phyloP scores from a whole-genome alignment of 1,140 invertebrate genomes.

The Drosophila saltans region DNA sequence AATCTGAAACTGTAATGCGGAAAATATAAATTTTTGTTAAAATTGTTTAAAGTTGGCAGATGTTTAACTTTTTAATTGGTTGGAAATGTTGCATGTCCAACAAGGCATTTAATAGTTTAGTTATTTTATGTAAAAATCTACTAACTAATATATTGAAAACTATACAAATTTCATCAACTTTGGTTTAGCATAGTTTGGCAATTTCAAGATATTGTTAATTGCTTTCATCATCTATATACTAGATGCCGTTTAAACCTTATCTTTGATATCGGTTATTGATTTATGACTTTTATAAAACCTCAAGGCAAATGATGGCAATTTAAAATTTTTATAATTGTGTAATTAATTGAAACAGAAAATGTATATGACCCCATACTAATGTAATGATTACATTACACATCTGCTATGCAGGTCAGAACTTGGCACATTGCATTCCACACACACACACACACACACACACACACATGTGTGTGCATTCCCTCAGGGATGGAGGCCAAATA shows the following conservation, averaged over 20 bases:
- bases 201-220: background rate
- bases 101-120: background rate
- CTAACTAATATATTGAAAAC: too few relatives aligned
- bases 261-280: background rate
- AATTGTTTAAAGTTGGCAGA: constrained; percentile 3
- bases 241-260: background rate
- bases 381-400: background rate
- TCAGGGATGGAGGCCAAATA: background rate
- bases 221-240: background rate
- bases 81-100: background rate
- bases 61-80: constrained; percentile 40
- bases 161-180: too few relatives aligned
- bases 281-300: background rate
- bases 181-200: background rate
- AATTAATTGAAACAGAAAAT: constrained; percentile 24
- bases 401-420: constrained; percentile 3
- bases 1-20: constrained; percentile 40
- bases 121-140: background rate
- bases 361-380: background rate
- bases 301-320: background rate
- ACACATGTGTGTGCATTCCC: background rate
- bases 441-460: too few relatives aligned
- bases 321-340: constrained; percentile 5
- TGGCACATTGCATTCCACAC: constrained; percentile 12
- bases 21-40: background rate